Evolutionary conservation across 2,888 invertebrate genomes (phyloP).

Genomic region (Arrhopalites spinosus): DNA sequence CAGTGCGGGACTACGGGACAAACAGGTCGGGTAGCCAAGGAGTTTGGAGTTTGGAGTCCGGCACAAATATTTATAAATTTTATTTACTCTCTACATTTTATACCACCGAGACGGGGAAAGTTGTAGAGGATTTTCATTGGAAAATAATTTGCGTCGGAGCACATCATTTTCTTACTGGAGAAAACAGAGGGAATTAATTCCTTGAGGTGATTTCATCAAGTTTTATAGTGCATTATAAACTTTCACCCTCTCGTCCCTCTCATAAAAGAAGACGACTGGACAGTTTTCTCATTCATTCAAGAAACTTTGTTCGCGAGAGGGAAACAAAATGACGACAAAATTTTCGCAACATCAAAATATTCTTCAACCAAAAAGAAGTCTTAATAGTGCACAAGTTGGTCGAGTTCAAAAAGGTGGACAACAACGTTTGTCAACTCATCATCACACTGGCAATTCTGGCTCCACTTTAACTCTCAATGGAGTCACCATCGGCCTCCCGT

Average conservation of each 20-base stretch:
- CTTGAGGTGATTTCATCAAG: no score
- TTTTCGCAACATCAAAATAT: slow-evolving; percentile 31
- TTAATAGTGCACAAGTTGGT: not conserved
- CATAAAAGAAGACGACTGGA: no score
- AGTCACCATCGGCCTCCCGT: slow-evolving; percentile 24
- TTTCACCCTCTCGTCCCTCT: no score
- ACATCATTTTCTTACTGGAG: no score
- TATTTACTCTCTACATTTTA: no score
- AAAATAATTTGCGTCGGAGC: no score
- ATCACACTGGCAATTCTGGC: not conserved
- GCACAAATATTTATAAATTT: no score
- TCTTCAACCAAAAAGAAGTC: slow-evolving; percentile 29
- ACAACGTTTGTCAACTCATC: not conserved
- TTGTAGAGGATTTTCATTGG: no score
- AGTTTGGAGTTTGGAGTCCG: not conserved
- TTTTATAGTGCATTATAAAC: no score
- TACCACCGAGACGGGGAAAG: no score
- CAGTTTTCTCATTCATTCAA: not conserved
- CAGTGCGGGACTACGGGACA: not conserved
- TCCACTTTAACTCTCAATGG: slow-evolving; percentile 27
- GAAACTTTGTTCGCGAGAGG: no score
- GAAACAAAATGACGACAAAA: slow-evolving; percentile 26
- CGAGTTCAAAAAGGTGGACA: slow-evolving; percentile 4
- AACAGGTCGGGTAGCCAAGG: not conserved
- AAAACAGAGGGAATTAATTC: no score